These are phyloP conservation scores for Calcarius lapponicus DNA, from an alignment of 2,797 vertebrate genomes.

Conservation along the genomic window DNA sequence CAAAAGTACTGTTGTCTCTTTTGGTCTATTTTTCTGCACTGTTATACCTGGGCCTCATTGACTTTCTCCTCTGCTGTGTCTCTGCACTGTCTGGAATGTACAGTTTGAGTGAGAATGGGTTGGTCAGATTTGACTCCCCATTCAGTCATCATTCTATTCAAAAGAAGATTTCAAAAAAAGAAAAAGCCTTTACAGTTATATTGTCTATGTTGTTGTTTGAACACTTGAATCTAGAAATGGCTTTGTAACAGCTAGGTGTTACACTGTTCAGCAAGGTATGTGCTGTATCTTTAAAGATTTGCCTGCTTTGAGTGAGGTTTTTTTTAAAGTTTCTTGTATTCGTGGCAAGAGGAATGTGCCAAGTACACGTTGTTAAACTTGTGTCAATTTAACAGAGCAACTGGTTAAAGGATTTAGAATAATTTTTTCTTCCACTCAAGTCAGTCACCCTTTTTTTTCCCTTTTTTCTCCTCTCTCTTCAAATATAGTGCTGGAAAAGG, in stretches of 20 bases:
- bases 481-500: neutral
- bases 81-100: neutral
- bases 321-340: neutral
- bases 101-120: neutral
- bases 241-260: neutral
- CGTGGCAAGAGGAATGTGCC: constrained; percentile 24
- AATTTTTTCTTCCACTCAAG: constrained; percentile 31
- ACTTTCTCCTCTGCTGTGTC: neutral
- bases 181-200: neutral
- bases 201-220: neutral
- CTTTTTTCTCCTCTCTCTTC: neutral
- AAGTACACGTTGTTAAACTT: constrained; percentile 21
- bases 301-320: neutral
- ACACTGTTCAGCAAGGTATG: neutral
- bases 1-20: neutral
- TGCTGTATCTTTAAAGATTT: constrained; percentile 36
- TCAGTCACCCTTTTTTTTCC: neutral
- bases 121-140: neutral
- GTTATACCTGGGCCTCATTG: neutral
- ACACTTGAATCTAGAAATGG: neutral
- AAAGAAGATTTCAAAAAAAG: neutral
- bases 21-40: neutral
- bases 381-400: constrained; percentile 30
- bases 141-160: neutral
- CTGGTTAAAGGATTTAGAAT: neutral